Evolutionary conservation across 2,888 invertebrate species (phyloP), one percentile per base, ranked within the genome.

Genomic region (Leptinotarsa juncta): DNA sequence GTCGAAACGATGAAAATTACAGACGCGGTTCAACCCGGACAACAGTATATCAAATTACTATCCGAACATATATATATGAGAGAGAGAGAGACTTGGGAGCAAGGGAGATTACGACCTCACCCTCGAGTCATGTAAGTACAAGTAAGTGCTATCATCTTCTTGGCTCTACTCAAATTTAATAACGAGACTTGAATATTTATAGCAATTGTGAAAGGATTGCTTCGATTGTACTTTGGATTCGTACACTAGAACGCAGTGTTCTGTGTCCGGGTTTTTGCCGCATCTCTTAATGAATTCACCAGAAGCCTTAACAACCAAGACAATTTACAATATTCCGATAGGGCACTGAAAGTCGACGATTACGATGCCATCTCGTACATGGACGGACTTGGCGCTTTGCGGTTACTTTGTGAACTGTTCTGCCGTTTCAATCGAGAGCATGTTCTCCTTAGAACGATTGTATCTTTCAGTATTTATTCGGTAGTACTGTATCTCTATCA

Each of bases 401-500:
- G 81, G 83, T 82, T 73, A 80, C 82, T 82, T 82, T 83, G 83
- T 82, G 75, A 75, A 74, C 77, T 76, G 77, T 75, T 78, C 79
- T 81, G 84, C 84, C 84, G 84, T 85, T 85, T 85, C 86, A 86
- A 87, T 87, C 86, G 86, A 83, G 86, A 85, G 86, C 87, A 85
- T 86, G 86, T 87, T 87, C 84, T 84, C 77, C 80, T 82, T 82
- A 84, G 82, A 83, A 73, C 72, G 75, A 75, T 76, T 76, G 76
- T 76, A 76, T 76, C 76, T 76, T 73, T 80, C 77, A 80, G 86
- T 87, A 88, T 87, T 88, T 87, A 88, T 88, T 88, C 87, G 87
- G 87, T 88, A 88, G 87, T 87, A 81, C 83, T 84, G 85, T 86
- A 86, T 87, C 87, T 86, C 85, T 85, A 86, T 86, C 85, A 83